Evolutionary conservation across 2,888 invertebrate genomes (phyloP), one percentile per base, ranked within the genome.

Genomic region (Athetis lepigone): DNA sequence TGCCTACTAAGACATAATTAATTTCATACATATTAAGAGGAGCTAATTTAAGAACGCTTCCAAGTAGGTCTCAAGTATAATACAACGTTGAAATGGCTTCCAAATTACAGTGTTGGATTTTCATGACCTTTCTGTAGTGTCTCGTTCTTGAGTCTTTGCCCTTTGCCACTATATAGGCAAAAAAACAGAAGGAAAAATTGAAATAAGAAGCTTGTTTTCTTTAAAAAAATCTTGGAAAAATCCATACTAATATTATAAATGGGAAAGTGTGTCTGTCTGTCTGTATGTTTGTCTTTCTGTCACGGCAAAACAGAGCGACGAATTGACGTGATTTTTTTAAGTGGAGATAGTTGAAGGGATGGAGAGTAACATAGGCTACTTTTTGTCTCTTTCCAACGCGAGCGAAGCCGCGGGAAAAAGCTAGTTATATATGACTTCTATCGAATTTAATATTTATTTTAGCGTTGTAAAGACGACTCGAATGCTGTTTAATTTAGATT

Each of bases 61-160:
- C 45, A 68, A 73, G 57, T 50, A 45, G 56, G 73, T 62, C 42
- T 68, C 62, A 63, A 68, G 57, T 58, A 52, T 40, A 54, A 65
- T 57, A 68, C 43, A 57, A 51, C 62, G 47, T 16, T 70, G 79
- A 75, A 85, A 77, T 79, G 70, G 75, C 71, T 68, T 68, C 70
- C 59, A 79, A 82, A 83, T 83, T 83, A 83, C 69, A 63, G 75
- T 65, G 75, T 74, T 75, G 71, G 76, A 78, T 84, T 83, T 80
- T 65, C 66, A 75, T 75, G 76, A 83, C 77, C 81, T 72, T 68
- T 71, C 62, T 60, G 52, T 67, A 66, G 58, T 47, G 60, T 58
- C 60, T 40, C 58, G 56, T 61, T 69, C 49, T 65, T 64, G 56
- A 67, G 64, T 68, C 51, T 56, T 64, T 61, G 52, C 55, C 29